Conservation (phyloP, 2,888 invertebrate species). For the Morpho helenor region DNA sequence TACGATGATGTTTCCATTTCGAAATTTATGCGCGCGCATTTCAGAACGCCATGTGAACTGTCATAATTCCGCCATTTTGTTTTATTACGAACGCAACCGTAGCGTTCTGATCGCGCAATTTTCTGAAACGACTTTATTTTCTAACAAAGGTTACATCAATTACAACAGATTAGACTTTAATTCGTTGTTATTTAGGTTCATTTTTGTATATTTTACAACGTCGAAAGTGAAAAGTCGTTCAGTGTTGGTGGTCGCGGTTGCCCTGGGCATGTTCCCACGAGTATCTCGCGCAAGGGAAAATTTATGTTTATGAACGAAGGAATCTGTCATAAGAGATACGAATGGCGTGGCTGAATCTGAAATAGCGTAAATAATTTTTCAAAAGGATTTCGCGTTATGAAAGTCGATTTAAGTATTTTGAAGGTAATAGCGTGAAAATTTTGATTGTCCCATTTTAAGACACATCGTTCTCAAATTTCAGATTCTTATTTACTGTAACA, state of each 20-base stretch:
- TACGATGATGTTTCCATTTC: constrained; percentile 55
- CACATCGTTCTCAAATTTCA: too few species aligned
- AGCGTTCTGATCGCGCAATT: constrained; percentile 49
- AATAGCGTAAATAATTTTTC: constrained; percentile 75
- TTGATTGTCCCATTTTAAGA: too few species aligned
- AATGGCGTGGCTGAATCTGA: constrained; percentile 65
- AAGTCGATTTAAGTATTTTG: background rate
- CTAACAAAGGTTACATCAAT: constrained; percentile 38
- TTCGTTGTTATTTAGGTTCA: constrained; percentile 32
- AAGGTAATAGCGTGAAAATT: too few species aligned
- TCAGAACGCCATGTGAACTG: constrained; percentile 40
- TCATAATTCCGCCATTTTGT: constrained; percentile 54
- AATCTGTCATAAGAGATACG: constrained; percentile 75
- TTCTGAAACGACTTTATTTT: constrained; percentile 70
- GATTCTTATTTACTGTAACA: too few species aligned
- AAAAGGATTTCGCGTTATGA: constrained; percentile 28
- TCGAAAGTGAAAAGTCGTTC: constrained; percentile 73
- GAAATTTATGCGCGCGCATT: constrained; percentile 53
- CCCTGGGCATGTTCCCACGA: constrained; percentile 72
- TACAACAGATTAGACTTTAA: constrained; percentile 31
- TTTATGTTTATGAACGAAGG: constrained; percentile 77
- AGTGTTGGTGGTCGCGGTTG: constrained; percentile 69
- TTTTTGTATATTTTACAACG: constrained; percentile 32
- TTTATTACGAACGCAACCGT: constrained; percentile 59
- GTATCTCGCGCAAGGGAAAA: constrained; percentile 70